A percentile compares a stretch with the other conserved stretches of the same genome.
Evolutionary conservation across 2,113 vertebrate genomes (phyloP).

Genomic region (Corythaixoides concolor): DNA sequence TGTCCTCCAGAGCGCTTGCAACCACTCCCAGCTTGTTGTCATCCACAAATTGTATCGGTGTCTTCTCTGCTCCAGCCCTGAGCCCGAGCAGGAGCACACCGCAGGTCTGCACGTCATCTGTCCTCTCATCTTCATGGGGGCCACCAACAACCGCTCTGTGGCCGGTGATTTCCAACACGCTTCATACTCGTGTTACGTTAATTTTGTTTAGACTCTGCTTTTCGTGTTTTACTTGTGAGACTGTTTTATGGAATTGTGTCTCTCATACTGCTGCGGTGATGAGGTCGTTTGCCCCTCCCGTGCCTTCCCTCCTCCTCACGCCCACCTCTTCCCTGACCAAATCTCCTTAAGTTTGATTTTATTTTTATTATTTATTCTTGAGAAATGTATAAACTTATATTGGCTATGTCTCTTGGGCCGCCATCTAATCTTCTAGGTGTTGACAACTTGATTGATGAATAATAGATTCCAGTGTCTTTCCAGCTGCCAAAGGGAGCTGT

Average conservation of each 20-base stretch:
- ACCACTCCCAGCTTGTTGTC: not conserved
- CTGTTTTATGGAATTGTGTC: not conserved
- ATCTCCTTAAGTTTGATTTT: not conserved
- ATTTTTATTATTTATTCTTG: not conserved
- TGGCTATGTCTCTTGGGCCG: not conserved
- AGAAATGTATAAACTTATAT: not conserved
- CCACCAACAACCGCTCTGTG: accelerated
- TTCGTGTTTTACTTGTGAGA: accelerated
- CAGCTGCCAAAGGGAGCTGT: not conserved
- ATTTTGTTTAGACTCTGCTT: too few species aligned
- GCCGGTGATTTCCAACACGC: not conserved
- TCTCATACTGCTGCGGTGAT: accelerated
- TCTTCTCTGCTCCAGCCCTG: not conserved
- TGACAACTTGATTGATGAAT: slow-evolving; percentile 47
- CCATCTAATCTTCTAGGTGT: not conserved
- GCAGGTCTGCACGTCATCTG: not conserved
- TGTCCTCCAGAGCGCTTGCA: not conserved
- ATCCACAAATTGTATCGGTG: accelerated
- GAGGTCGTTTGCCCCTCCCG: accelerated
- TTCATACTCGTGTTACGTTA: accelerated
- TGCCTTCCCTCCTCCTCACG: not conserved
- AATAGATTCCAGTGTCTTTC: not conserved
- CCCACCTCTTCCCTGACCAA: not conserved
- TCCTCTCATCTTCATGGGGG: not conserved
- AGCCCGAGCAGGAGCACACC: not conserved